Conservation (phyloP, 2,113 vertebrate genomes). For the Saccopteryx leptura region DNA sequence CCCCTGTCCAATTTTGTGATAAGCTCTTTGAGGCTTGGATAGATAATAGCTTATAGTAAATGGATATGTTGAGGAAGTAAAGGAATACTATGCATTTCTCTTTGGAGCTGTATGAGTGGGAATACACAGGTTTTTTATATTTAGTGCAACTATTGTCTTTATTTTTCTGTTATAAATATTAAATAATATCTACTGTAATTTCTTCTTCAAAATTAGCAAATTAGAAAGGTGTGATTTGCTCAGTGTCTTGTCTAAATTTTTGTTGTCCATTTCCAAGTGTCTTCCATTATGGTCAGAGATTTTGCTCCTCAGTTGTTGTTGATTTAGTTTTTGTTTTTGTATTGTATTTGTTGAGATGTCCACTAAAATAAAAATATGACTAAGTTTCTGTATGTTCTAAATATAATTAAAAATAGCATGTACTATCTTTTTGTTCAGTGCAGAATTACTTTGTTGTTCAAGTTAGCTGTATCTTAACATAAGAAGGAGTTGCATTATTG, state of each 20-base stretch:
- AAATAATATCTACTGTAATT: neutral
- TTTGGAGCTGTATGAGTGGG: neutral
- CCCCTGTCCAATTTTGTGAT: neutral
- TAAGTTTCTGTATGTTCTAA: neutral
- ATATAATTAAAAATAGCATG: conserved; percentile 3
- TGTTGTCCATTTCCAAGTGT: neutral
- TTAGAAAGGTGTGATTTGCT: neutral
- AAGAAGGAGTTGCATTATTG: neutral
- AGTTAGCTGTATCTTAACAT: neutral
- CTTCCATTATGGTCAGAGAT: neutral
- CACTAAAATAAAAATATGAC: neutral
- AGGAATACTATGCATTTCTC: neutral
- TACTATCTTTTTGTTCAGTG: neutral
- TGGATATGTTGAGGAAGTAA: neutral
- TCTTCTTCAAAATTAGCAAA: neutral
- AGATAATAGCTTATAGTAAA: neutral
- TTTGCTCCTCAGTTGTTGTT: neutral
- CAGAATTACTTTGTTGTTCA: neutral
- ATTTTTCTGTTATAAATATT: neutral
- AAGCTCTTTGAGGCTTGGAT: neutral
- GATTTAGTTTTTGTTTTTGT: neutral
- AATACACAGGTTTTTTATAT: neutral
- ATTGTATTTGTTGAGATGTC: neutral
- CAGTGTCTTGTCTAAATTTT: neutral
- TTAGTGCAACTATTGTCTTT: neutral